Conservation (phyloP, 1,140 invertebrate genomes). For the Lamellibrachia luymesi region DNA sequence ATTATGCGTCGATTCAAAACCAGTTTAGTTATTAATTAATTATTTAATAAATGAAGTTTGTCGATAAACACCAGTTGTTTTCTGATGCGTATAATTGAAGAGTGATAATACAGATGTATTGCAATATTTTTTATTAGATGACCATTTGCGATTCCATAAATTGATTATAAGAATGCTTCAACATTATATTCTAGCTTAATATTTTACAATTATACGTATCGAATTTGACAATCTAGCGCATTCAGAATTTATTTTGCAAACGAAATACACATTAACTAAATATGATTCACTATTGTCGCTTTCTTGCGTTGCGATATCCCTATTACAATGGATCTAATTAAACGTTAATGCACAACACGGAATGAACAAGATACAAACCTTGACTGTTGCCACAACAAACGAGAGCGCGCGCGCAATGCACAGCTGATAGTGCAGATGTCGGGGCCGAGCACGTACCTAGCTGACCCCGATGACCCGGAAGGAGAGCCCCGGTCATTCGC, state of each 20-base stretch:
- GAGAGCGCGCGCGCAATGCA: slow-evolving; percentile 61
- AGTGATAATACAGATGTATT: no score
- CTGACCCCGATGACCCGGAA: slow-evolving; percentile 52
- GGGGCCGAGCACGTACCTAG: slow-evolving; percentile 51
- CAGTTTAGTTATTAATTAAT: background rate
- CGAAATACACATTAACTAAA: background rate
- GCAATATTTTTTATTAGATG: no score
- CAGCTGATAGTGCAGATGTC: slow-evolving; percentile 59
- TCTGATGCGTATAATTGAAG: background rate
- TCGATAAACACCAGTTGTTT: background rate
- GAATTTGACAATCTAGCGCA: no score
- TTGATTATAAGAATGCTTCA: no score
- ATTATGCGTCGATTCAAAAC: background rate
- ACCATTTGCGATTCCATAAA: no score
- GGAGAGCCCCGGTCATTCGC: slow-evolving; percentile 59
- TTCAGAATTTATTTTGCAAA: no score
- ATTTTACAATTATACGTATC: no score
- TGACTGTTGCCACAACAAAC: slow-evolving; percentile 55
- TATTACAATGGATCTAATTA: background rate
- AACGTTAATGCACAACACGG: background rate
- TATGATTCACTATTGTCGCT: background rate
- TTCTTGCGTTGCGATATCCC: background rate
- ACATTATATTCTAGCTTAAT: no score
- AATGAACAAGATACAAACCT: background rate
- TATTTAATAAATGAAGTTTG: background rate